Conservation (phyloP, 2,888 invertebrate genomes). For the Sthenelais limicola region DNA sequence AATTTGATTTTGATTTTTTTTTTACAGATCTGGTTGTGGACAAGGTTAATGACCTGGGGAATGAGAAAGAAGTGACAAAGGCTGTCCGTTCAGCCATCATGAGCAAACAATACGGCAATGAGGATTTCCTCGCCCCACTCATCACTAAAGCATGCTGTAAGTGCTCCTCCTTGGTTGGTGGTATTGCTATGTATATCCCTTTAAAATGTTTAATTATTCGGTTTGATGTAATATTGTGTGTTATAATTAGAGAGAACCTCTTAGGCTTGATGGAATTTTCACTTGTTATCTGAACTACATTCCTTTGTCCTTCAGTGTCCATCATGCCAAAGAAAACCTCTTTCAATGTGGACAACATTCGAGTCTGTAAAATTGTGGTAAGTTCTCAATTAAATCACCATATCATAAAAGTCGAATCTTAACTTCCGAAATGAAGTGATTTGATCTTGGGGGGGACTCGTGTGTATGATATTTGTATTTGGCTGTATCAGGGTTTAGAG, state of each 20-base stretch:
- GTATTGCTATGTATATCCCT: no score
- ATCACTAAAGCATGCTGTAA: conserved; percentile 71
- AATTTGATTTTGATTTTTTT: no score
- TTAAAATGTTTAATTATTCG: no score
- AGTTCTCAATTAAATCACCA: no score
- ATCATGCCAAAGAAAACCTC: conserved; percentile 86
- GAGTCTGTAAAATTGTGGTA: conserved; percentile 89
- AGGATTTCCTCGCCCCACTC: conserved; percentile 88
- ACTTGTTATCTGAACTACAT: not conserved
- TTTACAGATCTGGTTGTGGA: conserved; percentile 69
- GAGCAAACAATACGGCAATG: conserved; percentile 98
- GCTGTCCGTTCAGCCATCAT: conserved; percentile 86
- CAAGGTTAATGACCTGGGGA: conserved; percentile 79
- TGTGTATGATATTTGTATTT: no score
- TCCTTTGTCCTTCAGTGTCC: conserved; percentile 79
- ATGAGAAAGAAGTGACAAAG: conserved; percentile 81
- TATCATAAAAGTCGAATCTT: no score
- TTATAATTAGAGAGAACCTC: no score
- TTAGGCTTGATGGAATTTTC: not conserved
- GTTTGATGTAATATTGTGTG: no score
- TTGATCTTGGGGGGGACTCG: no score
- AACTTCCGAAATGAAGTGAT: no score
- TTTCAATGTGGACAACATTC: conserved; percentile 98
- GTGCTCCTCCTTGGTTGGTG: no score
- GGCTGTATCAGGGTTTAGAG: no score